Conservation (phyloP, 2,888 invertebrate species). For the Morinoia aosen region DNA sequence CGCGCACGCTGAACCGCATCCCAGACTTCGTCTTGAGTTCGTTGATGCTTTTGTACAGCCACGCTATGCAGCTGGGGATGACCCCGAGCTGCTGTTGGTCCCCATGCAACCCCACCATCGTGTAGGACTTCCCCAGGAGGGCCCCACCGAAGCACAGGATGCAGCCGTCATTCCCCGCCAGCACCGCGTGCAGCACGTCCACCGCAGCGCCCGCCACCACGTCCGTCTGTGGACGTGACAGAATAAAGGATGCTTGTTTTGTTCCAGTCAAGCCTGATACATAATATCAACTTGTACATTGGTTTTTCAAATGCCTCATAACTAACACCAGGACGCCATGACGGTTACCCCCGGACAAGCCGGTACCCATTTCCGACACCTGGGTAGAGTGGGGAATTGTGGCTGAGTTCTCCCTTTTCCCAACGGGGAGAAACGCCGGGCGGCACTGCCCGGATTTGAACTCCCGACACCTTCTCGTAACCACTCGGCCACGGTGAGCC, state of each 20-base stretch:
- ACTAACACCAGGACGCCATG: too few species aligned
- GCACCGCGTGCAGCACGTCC: slow-evolving; percentile 94
- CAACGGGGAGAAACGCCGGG: too few species aligned
- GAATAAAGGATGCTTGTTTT: slow-evolving; percentile 60
- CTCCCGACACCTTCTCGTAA: too few species aligned
- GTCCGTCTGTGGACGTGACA: slow-evolving; percentile 80
- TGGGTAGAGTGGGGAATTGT: too few species aligned
- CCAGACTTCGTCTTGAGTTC: slow-evolving; percentile 74
- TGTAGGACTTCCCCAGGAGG: slow-evolving; percentile 72
- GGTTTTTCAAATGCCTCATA: too few species aligned
- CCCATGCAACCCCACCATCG: slow-evolving; percentile 73
- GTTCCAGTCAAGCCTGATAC: too few species aligned
- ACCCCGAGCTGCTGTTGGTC: slow-evolving; percentile 83
- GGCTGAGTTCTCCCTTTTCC: too few species aligned
- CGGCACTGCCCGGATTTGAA: too few species aligned
- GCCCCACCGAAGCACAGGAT: slow-evolving; percentile 84
- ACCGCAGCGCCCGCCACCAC: slow-evolving; percentile 91
- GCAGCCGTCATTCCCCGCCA: slow-evolving; percentile 94
- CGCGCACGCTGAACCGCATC: slow-evolving; percentile 86
- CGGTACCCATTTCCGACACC: too few species aligned
- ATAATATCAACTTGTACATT: too few species aligned
- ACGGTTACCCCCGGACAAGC: too few species aligned
- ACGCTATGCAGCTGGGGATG: slow-evolving; percentile 95
- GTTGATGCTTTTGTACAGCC: slow-evolving; percentile 94
- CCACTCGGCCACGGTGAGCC: too few species aligned